Conservation (phyloP, 2,888 invertebrate species). For the Tanytarsus gracilentus region DNA sequence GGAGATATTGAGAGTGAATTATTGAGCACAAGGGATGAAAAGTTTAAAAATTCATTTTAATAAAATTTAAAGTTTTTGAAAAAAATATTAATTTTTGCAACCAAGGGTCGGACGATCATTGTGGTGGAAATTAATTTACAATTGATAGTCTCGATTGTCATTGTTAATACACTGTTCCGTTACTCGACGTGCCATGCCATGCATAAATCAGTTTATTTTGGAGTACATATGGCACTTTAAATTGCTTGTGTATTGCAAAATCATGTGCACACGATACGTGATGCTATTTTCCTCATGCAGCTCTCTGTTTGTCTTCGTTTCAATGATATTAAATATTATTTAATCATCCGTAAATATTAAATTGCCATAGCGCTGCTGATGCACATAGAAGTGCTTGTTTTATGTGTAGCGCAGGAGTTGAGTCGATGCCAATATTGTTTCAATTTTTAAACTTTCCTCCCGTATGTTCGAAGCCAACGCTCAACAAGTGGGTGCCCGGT, state of each 20-base stretch:
- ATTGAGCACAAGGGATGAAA: too few relatives aligned
- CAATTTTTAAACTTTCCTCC: not conserved
- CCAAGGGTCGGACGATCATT: too few relatives aligned
- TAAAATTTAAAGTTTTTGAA: too few relatives aligned
- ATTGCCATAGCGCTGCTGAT: not conserved
- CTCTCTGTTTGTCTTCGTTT: not conserved
- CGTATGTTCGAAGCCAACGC: not conserved
- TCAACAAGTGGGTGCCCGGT: too few relatives aligned
- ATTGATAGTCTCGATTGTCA: conserved; percentile 21
- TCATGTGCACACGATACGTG: not conserved
- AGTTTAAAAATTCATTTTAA: too few relatives aligned
- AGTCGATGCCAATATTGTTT: conserved; percentile 23
- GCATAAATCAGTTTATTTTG: conserved; percentile 10
- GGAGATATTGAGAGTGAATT: too few relatives aligned
- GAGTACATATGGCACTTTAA: not conserved
- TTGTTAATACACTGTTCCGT: not conserved
- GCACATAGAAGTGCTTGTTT: not conserved
- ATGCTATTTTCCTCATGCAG: not conserved
- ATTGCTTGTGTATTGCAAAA: not conserved
- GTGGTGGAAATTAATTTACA: conserved; percentile 17
- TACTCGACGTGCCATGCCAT: not conserved
- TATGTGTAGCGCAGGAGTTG: not conserved
- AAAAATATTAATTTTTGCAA: too few relatives aligned
- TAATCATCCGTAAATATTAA: conserved; percentile 26
- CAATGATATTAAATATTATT: conserved; percentile 24